A percentile compares a stretch with the other conserved stretches of the same genome.
Conservation (phyloP, 2,113 vertebrate genomes). For the Spermophilus dauricus region DNA sequence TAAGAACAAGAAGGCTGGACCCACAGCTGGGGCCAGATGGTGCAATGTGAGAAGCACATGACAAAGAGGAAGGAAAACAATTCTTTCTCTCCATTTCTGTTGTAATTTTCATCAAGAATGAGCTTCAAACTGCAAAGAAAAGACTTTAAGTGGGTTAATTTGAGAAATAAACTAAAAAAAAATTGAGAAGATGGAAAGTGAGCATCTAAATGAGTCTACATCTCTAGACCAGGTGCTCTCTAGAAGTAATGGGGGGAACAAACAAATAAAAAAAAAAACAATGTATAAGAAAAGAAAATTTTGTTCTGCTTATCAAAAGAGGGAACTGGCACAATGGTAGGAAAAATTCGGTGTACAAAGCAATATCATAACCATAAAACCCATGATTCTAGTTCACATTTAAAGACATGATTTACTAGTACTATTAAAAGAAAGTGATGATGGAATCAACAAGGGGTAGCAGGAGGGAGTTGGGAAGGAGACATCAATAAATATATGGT, state of each 20-base stretch:
- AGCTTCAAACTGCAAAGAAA: neutral
- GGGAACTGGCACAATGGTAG: neutral
- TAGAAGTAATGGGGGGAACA: neutral
- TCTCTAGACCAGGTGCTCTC: neutral
- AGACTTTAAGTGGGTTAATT: neutral
- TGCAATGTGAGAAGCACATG: conserved; percentile 19
- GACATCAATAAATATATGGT: neutral
- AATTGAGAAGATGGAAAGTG: neutral
- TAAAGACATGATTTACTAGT: neutral
- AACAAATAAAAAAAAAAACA: neutral
- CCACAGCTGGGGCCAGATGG: neutral
- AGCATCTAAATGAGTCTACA: neutral
- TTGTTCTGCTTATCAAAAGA: conserved; percentile 24
- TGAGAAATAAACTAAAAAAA: neutral
- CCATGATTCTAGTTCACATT: neutral
- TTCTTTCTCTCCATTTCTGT: neutral
- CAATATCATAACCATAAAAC: neutral
- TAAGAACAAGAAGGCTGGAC: conserved; percentile 51
- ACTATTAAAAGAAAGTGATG: neutral
- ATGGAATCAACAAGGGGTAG: neutral
- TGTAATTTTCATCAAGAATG: neutral
- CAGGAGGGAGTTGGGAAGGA: neutral
- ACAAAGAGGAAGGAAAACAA: conserved; percentile 61
- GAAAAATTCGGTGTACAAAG: neutral
- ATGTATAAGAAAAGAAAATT: conserved; percentile 7